Conservation (phyloP, 2,888 invertebrate species). For the Ceramica pisi region DNA sequence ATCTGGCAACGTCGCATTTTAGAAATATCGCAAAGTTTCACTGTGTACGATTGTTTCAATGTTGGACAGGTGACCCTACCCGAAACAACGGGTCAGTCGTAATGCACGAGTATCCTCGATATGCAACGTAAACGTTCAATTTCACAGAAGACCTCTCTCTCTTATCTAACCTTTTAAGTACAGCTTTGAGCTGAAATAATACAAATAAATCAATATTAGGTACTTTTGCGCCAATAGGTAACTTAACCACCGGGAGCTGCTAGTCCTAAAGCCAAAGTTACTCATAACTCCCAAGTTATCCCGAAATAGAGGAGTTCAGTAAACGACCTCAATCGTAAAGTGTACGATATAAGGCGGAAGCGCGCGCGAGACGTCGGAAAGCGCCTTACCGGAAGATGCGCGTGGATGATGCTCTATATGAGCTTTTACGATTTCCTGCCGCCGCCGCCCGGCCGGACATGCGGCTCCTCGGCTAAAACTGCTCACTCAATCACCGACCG, state of each 20-base stretch:
- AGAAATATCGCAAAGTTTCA: too few relatives aligned
- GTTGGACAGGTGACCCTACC: too few relatives aligned
- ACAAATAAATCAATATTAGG: background rate
- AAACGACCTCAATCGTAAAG: slow-evolving; percentile 79
- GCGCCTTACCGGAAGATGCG: slow-evolving; percentile 86
- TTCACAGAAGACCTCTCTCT: background rate
- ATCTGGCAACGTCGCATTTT: too few relatives aligned
- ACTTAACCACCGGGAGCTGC: slow-evolving; percentile 7
- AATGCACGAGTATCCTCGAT: slow-evolving; percentile 31
- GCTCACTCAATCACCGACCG: slow-evolving; percentile 73
- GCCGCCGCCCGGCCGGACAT: slow-evolving; percentile 74
- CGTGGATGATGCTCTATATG: slow-evolving; percentile 83
- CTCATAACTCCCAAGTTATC: slow-evolving; percentile 38
- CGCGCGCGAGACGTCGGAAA: slow-evolving; percentile 81
- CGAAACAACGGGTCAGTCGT: slow-evolving; percentile 31
- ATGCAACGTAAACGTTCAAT: slow-evolving; percentile 10
- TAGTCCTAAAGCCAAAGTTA: slow-evolving; percentile 15
- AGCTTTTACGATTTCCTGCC: slow-evolving; percentile 89
- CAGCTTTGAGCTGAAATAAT: background rate
- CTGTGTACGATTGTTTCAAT: too few relatives aligned
- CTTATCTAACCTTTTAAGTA: background rate
- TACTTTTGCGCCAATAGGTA: background rate
- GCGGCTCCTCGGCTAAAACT: slow-evolving; percentile 72
- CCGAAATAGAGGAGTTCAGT: slow-evolving; percentile 79
- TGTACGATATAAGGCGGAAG: slow-evolving; percentile 84